Base-by-base conservation (phyloP, 2,113 vertebrate genomes). In the Rhipidura dahli region DNA sequence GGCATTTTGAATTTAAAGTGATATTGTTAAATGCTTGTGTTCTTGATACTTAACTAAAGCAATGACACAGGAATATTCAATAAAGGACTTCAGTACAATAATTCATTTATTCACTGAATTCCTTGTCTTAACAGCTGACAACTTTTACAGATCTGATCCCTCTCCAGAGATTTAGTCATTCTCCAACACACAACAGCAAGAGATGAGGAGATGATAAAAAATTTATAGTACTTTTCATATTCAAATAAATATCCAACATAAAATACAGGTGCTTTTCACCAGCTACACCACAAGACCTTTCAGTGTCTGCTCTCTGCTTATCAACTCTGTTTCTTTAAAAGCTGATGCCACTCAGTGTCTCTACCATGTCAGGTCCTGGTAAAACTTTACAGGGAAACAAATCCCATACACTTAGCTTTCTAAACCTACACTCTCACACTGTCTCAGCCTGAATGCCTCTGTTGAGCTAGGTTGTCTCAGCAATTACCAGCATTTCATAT, bases 1-100 rank as follows among this genome's bases (percentile, higher is more conserved):
- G 83, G 65, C 54, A 82, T 79, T 94, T 92, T 94, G 86, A 94
- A 94, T 94, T 94, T 86, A 66, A 96, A 93, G 35, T 93, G 71
- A 93, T 90, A 81, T 45, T 81, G 44, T 87, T 94, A 93, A 94
- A 96, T 5, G 11, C 31, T 75, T 68, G 61, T 87, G 39, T 89
- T 93, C 92, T 81, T 75, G 51, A 70, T 90, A 65, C 44, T 76
- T 87, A 87, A 80, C 70, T 70, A 39, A 93, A 93, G 88, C 39
- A 57, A 47, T 61, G 69, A 31, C 61, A 54, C 49, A 64, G 56
- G 85, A 85, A 78, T 92, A 92, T 59, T 80, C 88, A 94, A 22
- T 78, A 79, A 90, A 83, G 47, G 33, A 66, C 56, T 86, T 83
- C 60, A 78, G 64, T 56, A 89, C 60, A 83, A 57, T 83, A 80